Percentiles rank a stretch among this genome's conserved stretches.
phyloP scores from a whole-genome alignment of 2,797 vertebrate genomes.

The Uromys caudimaculatus region DNA sequence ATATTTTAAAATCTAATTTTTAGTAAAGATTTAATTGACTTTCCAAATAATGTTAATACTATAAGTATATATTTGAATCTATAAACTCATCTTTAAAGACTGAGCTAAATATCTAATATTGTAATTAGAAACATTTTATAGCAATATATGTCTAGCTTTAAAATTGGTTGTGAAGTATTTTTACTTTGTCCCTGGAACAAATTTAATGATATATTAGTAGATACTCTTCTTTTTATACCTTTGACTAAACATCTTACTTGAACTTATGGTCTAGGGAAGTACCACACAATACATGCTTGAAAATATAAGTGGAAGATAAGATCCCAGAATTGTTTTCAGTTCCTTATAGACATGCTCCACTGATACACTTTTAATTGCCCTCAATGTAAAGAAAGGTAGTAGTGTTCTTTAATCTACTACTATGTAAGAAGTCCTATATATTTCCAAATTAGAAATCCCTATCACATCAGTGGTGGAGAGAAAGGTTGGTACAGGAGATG shows the following conservation, averaged over 20 bases:
- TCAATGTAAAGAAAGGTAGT: not conserved
- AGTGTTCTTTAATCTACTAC: not conserved
- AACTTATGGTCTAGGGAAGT: conserved; percentile 6
- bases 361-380: not conserved
- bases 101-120: conserved; percentile 29
- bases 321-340: conserved; percentile 20
- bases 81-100: not conserved
- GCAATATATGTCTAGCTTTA: not conserved
- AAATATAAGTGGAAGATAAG: not conserved
- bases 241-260: conserved; percentile 42
- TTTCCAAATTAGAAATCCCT: not conserved
- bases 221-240: not conserved
- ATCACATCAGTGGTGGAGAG: not conserved
- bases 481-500: not conserved
- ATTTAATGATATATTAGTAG: not conserved
- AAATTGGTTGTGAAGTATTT: not conserved
- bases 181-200: not conserved
- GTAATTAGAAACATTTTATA: not conserved
- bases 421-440: not conserved
- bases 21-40: not conserved
- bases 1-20: conserved; percentile 28
- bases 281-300: not conserved
- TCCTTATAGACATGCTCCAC: not conserved
- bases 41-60: not conserved
- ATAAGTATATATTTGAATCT: not conserved